Percentiles rank a stretch among this genome's conserved stretches.
phyloP scores from a whole-genome alignment of 2,888 invertebrate genomes.

The Gastracanthus pulcherrimus region DNA sequence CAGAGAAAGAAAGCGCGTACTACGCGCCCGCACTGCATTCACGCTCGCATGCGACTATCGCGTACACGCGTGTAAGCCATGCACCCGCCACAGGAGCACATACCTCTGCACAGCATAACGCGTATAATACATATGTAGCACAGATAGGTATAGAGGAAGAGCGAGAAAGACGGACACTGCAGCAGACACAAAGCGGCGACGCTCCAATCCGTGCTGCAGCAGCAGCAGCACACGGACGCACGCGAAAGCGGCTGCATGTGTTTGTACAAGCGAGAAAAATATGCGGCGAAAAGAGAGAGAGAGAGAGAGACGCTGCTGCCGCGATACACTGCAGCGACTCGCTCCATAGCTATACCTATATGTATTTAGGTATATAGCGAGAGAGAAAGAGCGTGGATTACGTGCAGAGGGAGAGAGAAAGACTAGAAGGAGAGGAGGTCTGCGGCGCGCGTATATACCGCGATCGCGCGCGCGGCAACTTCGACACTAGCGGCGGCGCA shows the following conservation, averaged over 20 bases:
- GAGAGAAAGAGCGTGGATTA: not conserved
- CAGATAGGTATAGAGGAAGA: too few species aligned
- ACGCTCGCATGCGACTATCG: too few species aligned
- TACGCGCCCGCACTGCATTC: too few species aligned
- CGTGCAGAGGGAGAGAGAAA: not conserved
- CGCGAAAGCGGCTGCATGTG: not conserved
- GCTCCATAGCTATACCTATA: not conserved
- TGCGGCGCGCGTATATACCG: conserved; percentile 48
- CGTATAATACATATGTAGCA: too few species aligned
- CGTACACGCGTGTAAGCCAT: too few species aligned
- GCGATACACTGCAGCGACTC: not conserved
- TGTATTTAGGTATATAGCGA: not conserved
- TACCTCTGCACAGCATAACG: too few species aligned
- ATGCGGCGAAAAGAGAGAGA: not conserved
- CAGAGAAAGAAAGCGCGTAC: not conserved
- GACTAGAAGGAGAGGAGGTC: too few species aligned
- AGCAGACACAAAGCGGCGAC: too few species aligned
- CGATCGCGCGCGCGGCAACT: conserved; percentile 59
- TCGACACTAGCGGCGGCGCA: conserved; percentile 56
- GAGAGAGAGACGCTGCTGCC: not conserved
- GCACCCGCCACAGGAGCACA: too few species aligned
- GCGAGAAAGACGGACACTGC: conserved; percentile 1
- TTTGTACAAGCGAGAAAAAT: conserved; percentile 21
- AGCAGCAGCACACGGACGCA: not conserved
- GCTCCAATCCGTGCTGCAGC: not conserved